These are phyloP conservation scores for Tinamus major DNA, from an alignment of 2,797 vertebrate genomes.

Conservation along the genomic window DNA sequence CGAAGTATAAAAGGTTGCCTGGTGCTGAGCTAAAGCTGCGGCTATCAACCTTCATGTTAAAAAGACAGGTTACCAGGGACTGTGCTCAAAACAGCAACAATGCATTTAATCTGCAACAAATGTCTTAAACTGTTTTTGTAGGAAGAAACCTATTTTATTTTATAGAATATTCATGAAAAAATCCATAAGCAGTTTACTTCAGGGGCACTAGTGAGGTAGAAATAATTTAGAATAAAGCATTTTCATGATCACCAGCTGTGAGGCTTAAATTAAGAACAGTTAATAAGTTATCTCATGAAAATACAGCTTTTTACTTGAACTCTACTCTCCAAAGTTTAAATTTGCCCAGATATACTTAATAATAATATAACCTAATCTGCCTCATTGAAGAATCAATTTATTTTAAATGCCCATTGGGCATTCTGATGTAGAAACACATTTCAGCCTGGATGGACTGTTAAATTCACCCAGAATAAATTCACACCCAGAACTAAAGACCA, in stretches of 20 bases:
- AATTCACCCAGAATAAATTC: not conserved
- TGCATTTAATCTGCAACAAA: not conserved
- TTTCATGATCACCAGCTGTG: not conserved
- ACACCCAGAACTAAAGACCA: not conserved
- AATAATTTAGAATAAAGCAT: not conserved
- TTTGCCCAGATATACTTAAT: not conserved
- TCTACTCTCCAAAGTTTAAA: not conserved
- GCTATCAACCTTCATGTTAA: not conserved
- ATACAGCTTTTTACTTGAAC: not conserved
- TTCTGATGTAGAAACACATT: not conserved
- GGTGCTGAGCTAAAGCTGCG: not conserved
- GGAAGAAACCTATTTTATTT: not conserved
- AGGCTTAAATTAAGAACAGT: not conserved
- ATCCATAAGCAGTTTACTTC: not conserved
- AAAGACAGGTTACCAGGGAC: not conserved
- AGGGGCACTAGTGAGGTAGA: not conserved
- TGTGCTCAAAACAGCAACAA: not conserved
- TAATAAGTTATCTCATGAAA: not conserved
- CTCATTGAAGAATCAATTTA: not conserved
- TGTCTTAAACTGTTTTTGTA: not conserved
- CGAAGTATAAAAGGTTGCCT: not conserved
- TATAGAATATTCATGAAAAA: not conserved
- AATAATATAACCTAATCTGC: not conserved
- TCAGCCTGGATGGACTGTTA: not conserved
- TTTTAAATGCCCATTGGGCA: not conserved